phyloP scores from a whole-genome alignment of 2,797 vertebrate genomes.

The Pterois miles region DNA sequence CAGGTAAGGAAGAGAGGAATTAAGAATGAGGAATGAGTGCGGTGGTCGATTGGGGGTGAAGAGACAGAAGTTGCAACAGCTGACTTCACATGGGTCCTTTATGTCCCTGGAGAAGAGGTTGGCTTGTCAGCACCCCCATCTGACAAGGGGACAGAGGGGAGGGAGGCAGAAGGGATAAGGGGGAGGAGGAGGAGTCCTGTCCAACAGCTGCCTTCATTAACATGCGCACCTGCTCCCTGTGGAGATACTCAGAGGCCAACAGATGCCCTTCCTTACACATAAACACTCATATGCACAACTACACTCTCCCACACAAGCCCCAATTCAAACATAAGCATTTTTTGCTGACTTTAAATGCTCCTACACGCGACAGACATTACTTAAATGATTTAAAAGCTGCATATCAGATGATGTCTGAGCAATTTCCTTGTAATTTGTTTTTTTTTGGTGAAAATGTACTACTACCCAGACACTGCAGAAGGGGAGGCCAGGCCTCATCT shows the following conservation, averaged over 20 bases:
- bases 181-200: constrained; percentile 65
- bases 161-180: constrained; percentile 17
- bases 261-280: constrained; percentile 84
- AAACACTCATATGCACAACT: constrained; percentile 71
- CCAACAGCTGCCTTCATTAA: constrained; percentile 89
- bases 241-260: constrained; percentile 85
- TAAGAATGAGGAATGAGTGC: constrained; percentile 18
- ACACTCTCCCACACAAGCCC: constrained; percentile 67
- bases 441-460: neutral
- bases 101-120: constrained; percentile 73
- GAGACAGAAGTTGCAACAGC: constrained; percentile 78
- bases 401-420: neutral
- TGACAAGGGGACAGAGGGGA: constrained; percentile 72
- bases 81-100: constrained; percentile 82
- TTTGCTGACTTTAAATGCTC: constrained; percentile 37
- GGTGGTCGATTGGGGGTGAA: neutral
- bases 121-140: constrained; percentile 75
- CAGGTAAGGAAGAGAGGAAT: constrained; percentile 53
- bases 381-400: neutral
- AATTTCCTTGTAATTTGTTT: neutral
- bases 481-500: neutral
- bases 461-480: neutral
- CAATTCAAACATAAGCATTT: constrained; percentile 76
- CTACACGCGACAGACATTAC: constrained; percentile 27
- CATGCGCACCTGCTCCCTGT: constrained; percentile 92